Base-by-base conservation (phyloP, 2,888 invertebrate genomes). In the Coleophora flavipennella region DNA sequence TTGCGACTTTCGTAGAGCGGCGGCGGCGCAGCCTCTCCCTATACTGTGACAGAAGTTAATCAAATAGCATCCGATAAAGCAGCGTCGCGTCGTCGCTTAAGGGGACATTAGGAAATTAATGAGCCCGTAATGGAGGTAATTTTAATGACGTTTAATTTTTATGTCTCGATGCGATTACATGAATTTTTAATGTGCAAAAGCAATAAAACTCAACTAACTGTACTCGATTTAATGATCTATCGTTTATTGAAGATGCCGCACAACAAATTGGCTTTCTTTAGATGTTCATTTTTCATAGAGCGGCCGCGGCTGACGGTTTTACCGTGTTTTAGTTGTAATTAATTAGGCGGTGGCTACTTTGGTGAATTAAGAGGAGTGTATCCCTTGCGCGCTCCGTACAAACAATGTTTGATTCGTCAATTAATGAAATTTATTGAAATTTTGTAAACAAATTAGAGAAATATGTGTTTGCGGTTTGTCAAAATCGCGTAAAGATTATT, bases 81-180 rank as follows among this genome's bases (percentile, higher is more conserved):
- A 43, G 57, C 51, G 59, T 48, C 57, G 53, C 75, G 77, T 72
- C 74, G 57, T 29, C 29, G 29, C n/a, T 11, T 60, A 51, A 77
- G 79, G 79, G 66, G 57, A 65, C 63, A 74, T 79, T 73, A 73
- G 66, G 66, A 71, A 75, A 80, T 80, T 80, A 80, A 80, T 81
- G 79, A 78, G 67, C 59, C 62, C 65, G 55, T 78, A 78, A 79
- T 75, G 73, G 71, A 73, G 73, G 70, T 68, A 67, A 70, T 79
- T 74, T 68, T 65, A 65, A 70, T 70, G 59, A 60, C 64, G 60
- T 68, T 72, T 69, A 69, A 68, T 70, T 70, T 70, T 67, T 66
- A 66, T 67, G 60, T 63, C 59, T 55, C 56, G 66, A 66, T 65
- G 66, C 61, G 62, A 68, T 66, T 67, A 73, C 71, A 73, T 70